These are phyloP conservation scores for Pionites leucogaster DNA, from an alignment of 2,113 vertebrate genomes.

Conservation along the genomic window DNA sequence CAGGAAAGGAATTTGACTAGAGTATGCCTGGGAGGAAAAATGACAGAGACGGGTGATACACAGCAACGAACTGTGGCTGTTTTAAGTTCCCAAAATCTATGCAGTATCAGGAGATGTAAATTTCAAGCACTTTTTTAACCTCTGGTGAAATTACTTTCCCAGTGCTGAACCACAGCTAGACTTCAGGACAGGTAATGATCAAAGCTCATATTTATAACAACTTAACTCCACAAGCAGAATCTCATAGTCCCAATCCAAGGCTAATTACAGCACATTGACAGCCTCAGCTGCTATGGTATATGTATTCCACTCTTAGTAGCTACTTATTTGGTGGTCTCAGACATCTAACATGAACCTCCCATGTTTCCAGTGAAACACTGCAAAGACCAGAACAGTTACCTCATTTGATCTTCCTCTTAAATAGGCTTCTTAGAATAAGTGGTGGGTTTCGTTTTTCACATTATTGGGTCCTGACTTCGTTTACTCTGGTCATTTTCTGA, in stretches of 20 bases:
- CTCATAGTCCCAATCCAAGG: not conserved
- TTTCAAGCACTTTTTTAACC: slow-evolving; percentile 15
- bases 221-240: not conserved
- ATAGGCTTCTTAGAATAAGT: not conserved
- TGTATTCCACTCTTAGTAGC: not conserved
- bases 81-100: not conserved
- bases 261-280: not conserved
- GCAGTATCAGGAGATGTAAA: not conserved
- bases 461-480: not conserved
- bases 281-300: not conserved
- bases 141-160: not conserved
- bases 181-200: not conserved
- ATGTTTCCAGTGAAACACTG: not conserved
- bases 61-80: not conserved
- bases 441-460: not conserved
- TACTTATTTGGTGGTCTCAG: not conserved
- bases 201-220: not conserved
- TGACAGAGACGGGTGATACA: not conserved
- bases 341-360: not conserved
- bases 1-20: not conserved
- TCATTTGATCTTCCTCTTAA: not conserved
- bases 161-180: not conserved
- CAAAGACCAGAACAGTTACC: not conserved
- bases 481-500: not conserved
- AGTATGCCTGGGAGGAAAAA: not conserved